Evolutionary conservation across 2,797 vertebrate genomes (phyloP), one percentile per base, ranked within the genome.

Genomic region (Pachyuromys duprasi): DNA sequence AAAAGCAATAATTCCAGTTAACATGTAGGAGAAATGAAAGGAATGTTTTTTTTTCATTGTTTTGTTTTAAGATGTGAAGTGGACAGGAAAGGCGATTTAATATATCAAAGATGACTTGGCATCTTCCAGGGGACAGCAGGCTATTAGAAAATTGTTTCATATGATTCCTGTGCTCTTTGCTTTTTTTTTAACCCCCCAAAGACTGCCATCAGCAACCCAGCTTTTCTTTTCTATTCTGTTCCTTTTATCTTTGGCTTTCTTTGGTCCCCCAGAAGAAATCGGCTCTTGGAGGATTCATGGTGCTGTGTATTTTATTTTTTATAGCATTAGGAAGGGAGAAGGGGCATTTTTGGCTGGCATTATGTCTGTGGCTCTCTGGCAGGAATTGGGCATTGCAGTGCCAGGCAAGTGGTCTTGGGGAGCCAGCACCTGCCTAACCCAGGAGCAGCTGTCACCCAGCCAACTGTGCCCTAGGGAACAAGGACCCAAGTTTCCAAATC

Each of bases 61-160:
- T 57, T 96, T 97, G 83, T 92, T 98, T 97, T 97, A 96, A 97
- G 93, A 91, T 82, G 86, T 80, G 89, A 82, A 95, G 60, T 92
- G 92, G 92, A 93, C 94, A 96, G 94, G 94, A 97, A 92, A 95
- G 70, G 80, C 92, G 55, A 95, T 90, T 97, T 81, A 95, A 94
- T 93, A 74, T 78, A 90, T 95, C 92, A 96, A 92, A 82, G 11
- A 88, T 55, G 75, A 89, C 82, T 89, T 94, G 87, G 86, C 42
- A 86, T 83, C 95, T 94, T 97, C 96, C 96, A 96, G 96, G 97
- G 97, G 97, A 80, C 91, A 96, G 60, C 86, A 96, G 96, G 72
- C 91, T 91, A 26, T 63, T 97, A 95, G 97, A 97, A 97, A 94
- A 93, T 33, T 95, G 69, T 86, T 97, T 97, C 60, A 80, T 14